A percentile compares a stretch with the other conserved stretches of the same genome.
Conservation (phyloP, 1,140 invertebrate species). For the Pseudachorutes palmiensis region DNA sequence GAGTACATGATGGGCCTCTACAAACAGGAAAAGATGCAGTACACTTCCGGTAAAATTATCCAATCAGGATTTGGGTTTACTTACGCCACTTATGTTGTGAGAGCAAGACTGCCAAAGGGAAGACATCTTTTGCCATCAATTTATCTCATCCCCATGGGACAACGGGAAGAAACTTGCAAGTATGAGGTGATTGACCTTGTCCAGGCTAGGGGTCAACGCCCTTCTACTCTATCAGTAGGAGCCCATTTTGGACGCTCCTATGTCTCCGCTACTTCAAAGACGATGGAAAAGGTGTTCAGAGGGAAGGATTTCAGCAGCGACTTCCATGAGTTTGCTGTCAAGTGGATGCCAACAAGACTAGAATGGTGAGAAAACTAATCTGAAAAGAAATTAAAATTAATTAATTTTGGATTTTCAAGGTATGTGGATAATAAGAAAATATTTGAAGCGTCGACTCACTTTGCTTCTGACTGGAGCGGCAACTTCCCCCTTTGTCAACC, state of each 20-base stretch:
- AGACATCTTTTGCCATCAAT: constrained; percentile 32
- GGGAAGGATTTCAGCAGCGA: constrained; percentile 25
- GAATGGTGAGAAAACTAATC: constrained; percentile 22
- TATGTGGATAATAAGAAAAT: constrained; percentile 11
- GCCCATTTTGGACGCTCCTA: constrained; percentile 23
- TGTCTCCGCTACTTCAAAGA: constrained; percentile 12
- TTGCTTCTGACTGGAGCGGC: constrained; percentile 22
- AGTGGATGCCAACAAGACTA: constrained; percentile 27
- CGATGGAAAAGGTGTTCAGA: constrained; percentile 24
- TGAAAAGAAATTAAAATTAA: not conserved
- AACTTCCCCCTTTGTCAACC: no score
- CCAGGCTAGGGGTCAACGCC: constrained; percentile 24
- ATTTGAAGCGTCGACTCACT: constrained; percentile 12
- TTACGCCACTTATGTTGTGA: constrained; percentile 32
- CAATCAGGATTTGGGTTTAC: constrained; percentile 13
- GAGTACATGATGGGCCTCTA: constrained; percentile 16
- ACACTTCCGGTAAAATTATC: constrained; percentile 28
- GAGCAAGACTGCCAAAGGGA: constrained; percentile 31
- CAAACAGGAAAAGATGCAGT: constrained; percentile 22
- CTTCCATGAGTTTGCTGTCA: constrained; percentile 33
- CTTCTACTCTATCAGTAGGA: constrained; percentile 24
- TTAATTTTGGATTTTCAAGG: constrained; percentile 4
- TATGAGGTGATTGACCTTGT: constrained; percentile 35
- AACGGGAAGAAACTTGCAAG: constrained; percentile 29
- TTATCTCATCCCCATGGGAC: constrained; percentile 27